Evolutionary conservation across 2,113 vertebrate genomes (phyloP).

Genomic region (Gallinago media): DNA sequence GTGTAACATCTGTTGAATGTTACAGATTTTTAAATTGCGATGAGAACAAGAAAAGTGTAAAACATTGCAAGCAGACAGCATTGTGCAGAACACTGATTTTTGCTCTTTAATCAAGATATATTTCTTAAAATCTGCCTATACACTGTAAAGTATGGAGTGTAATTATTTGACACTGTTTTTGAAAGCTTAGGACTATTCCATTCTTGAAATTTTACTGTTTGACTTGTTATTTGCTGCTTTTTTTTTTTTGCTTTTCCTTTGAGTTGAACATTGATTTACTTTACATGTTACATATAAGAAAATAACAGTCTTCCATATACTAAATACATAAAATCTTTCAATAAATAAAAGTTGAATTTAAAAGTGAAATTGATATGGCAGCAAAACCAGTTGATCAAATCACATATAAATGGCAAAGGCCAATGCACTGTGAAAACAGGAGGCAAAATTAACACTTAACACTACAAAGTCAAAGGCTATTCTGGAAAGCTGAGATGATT

Average conservation of each 20-base stretch:
- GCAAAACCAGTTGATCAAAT: neutral
- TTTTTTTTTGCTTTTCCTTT: neutral
- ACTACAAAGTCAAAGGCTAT: neutral
- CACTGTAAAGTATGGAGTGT: neutral
- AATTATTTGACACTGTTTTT: neutral
- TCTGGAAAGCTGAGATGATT: neutral
- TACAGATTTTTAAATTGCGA: neutral
- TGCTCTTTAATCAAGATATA: neutral
- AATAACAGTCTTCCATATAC: neutral
- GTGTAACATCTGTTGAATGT: neutral
- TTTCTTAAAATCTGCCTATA: neutral
- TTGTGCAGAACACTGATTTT: neutral
- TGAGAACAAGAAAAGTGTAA: neutral
- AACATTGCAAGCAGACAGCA: neutral
- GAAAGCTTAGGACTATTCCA: neutral
- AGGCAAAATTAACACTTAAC: neutral
- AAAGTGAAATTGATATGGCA: neutral
- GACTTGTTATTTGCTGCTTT: neutral
- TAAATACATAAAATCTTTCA: neutral
- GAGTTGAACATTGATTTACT: neutral
- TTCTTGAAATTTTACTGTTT: neutral
- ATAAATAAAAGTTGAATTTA: neutral
- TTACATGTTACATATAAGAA: neutral
- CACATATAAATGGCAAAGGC: neutral
- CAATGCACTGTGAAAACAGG: neutral